phyloP scores from a whole-genome alignment of 2,113 vertebrate species.

The Muscicapa adusta region DNA sequence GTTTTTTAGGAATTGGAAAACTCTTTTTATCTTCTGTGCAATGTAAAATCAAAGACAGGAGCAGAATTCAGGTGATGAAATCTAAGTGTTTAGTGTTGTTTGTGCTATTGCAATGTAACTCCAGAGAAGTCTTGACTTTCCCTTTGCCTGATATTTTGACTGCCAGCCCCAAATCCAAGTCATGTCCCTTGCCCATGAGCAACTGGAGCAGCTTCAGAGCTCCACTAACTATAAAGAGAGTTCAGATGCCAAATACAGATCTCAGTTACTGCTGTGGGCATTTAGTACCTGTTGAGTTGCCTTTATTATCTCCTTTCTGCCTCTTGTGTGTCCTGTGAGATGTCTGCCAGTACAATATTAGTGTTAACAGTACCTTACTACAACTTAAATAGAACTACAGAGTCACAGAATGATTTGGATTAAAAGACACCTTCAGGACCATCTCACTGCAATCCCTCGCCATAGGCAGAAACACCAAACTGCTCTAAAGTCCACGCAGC shows the following conservation, averaged over 20 bases:
- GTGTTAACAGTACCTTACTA: not conserved
- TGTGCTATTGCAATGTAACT: not conserved
- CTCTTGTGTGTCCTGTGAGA: not conserved
- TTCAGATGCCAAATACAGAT: not conserved
- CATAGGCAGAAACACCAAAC: not conserved
- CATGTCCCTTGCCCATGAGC: not conserved
- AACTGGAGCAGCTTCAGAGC: not conserved
- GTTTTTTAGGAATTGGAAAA: not conserved
- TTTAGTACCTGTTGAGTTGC: not conserved
- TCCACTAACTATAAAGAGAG: not conserved
- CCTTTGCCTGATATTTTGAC: not conserved
- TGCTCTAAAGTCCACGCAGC: not conserved
- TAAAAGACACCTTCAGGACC: not conserved
- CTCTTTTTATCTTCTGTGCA: not conserved
- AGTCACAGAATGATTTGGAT: not conserved
- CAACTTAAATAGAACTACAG: not conserved
- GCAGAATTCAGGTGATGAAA: not conserved
- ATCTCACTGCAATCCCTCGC: not conserved
- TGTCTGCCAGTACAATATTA: not conserved
- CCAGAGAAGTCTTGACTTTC: not conserved
- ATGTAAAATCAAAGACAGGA: not conserved
- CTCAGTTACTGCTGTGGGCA: not conserved
- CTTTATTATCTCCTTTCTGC: not conserved
- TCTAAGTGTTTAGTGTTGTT: not conserved
- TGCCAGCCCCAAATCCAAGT: not conserved